phyloP scores from a whole-genome alignment of 2,888 invertebrate species.

The Drosophila meridionalis region DNA sequence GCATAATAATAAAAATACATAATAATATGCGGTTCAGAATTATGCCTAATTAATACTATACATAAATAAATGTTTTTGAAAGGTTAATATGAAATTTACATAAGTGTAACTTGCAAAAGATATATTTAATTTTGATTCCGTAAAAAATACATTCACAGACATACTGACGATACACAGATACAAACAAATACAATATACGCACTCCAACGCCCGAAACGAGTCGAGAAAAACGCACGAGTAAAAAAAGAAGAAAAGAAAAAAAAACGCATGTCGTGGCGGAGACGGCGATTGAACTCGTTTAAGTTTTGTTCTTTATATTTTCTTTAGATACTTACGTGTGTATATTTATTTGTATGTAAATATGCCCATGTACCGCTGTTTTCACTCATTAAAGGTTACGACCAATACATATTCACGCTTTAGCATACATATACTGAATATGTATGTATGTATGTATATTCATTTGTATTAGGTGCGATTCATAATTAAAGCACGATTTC shows the following conservation, averaged over 20 bases:
- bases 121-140: conserved; percentile 38
- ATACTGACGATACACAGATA: neutral
- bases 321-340: conserved; percentile 10
- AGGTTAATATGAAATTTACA: conserved; percentile 26
- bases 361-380: neutral
- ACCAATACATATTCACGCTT: neutral
- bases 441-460: neutral
- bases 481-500: conserved; percentile 1
- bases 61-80: conserved; percentile 12
- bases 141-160: conserved; percentile 2
- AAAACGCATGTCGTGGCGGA: conserved; percentile 43
- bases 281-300: conserved; percentile 70
- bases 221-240: conserved; percentile 47
- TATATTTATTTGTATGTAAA: conserved; percentile 12
- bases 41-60: conserved; percentile 41
- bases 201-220: conserved; percentile 54
- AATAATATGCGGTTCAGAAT: conserved; percentile 40
- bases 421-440: neutral
- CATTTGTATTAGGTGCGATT: neutral
- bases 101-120: conserved; percentile 28
- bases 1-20: conserved; percentile 39
- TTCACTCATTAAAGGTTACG: conserved; percentile 1
- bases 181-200: conserved; percentile 8
- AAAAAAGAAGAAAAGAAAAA: conserved; percentile 36
- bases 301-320: conserved; percentile 55